Evolutionary conservation across 2,888 invertebrate species (phyloP), one percentile per base, ranked within the genome.

Genomic region (Synergus laeviventris): DNA sequence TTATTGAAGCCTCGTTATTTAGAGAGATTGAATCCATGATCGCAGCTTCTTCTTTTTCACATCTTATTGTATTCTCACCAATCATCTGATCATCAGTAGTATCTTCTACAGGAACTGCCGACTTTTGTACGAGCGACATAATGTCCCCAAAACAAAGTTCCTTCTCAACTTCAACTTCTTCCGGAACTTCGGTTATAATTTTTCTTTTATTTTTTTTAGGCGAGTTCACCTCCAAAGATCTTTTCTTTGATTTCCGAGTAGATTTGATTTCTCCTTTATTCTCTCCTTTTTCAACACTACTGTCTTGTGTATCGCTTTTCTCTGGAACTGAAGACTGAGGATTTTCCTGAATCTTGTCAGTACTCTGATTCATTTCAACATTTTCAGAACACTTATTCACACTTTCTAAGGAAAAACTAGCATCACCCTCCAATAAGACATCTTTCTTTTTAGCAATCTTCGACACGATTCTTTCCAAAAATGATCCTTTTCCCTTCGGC

Each of bases 391-490:
- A 2, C 4, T 12, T 59, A 14, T 74, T 74, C 0, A 87, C 86
- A 4, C 81, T 85, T 70, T 88, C 89, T 74, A 87, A 78, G 16
- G 88, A 77, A 11, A 86, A 86, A 0, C 86, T 87, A 24, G 87
- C 87, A 39, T 89, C 88, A 7, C 83, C 84, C 36, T 89, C 89
- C 24, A 90, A 77, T 39, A 87, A 70, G 8, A 85, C 89, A 36
- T 91, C 90, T 74, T 91, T 91, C 60, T 90, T 87, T 74, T 90
- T 90, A 0, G 90, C 91, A 24, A 91, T 91, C 76, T 91, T 91
- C 4, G 91, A 91, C 0, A 91, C 91, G 8, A 91, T 91, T 81
- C 89, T 91, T 74, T 91, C 91, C 11, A 91, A 75, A 73, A 90
- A 91, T 0, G 91, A 91, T 12, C 91, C 91, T 60, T 90, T 91